These are phyloP conservation scores for Thyatira batis DNA, from an alignment of 2,888 invertebrate genomes.

Conservation along the genomic window DNA sequence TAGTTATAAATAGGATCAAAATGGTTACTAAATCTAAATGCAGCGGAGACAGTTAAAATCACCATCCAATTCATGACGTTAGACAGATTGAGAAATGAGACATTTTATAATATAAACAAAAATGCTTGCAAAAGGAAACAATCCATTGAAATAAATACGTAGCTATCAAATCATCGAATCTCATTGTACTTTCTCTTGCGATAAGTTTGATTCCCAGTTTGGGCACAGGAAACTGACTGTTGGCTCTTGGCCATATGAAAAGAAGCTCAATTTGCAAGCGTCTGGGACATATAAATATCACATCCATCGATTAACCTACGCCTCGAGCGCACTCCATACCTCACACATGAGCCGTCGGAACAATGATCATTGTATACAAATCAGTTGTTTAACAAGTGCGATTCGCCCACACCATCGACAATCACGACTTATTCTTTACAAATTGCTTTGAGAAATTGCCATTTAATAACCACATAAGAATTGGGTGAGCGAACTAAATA, in stretches of 20 bases:
- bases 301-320: conserved; percentile 54
- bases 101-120: too few relatives aligned
- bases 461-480: conserved; percentile 26
- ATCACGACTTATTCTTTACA: conserved; percentile 32
- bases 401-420: conserved; percentile 31
- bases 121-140: too few relatives aligned
- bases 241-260: not conserved
- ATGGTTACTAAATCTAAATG: not conserved
- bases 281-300: conserved; percentile 15
- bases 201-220: not conserved
- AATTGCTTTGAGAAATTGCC: conserved; percentile 22
- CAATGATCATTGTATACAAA: conserved; percentile 82
- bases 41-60: not conserved
- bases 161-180: too few relatives aligned
- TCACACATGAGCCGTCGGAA: conserved; percentile 45
- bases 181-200: too few relatives aligned
- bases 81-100: not conserved
- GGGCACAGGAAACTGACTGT: not conserved
- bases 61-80: not conserved
- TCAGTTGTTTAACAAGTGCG: conserved; percentile 39
- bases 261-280: conserved; percentile 12
- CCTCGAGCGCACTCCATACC: conserved; percentile 4
- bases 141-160: too few relatives aligned
- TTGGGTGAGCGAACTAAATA: conserved; percentile 4
- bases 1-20: not conserved